Evolutionary conservation across 2,113 vertebrate species (phyloP), one percentile per base, ranked within the genome.

Genomic region (Hippocampus abdominalis): DNA sequence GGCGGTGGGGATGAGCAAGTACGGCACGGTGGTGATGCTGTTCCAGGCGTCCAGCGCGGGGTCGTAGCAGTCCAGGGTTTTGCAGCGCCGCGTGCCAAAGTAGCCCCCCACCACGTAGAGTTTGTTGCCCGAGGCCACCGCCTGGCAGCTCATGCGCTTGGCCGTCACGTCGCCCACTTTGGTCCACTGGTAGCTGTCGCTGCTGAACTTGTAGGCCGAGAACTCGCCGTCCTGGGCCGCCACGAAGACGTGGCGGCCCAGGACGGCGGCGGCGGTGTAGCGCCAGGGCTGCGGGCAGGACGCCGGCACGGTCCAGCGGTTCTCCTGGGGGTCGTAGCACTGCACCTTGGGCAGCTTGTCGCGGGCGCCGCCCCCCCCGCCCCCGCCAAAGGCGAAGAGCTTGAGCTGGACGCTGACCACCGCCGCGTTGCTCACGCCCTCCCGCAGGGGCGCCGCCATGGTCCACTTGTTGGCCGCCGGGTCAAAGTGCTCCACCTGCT

Each of bases 21-120:
- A 94, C 6, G 94, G 94, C 70, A 94, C 93, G 4, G 92, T 94
- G 56, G 93, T 94, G 80, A 94, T 92, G 89, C 93, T 94, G 87
- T 93, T 93, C 94, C 94, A 94, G 0, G 92, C 87, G 70, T 94
- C 94, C 71, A 91, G 74, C 0, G 92, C 91, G 49, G 94, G 93
- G 83, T 94, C 94, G 20, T 94, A 94, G 84, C 93, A 94, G 87
- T 94, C 94, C 60, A 94, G 82, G 15, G 93, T 94, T 89, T 94
- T 94, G 79, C 94, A 93, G 23, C 93, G 86, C 86, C 94, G 94
- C 0, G 93, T 93, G 76, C 94, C 94, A 71, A 93, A 94, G 90
- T 94, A 94, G 49, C 94, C 94, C 0, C 94, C 94, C 54, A 94
- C 94, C 48, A 94, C 94, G 29, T 94, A 94, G 20, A 94, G 91